Evolutionary conservation across 1,140 invertebrate genomes (phyloP), one percentile per base, ranked within the genome.

Genomic region (Temnothorax longispinosus): DNA sequence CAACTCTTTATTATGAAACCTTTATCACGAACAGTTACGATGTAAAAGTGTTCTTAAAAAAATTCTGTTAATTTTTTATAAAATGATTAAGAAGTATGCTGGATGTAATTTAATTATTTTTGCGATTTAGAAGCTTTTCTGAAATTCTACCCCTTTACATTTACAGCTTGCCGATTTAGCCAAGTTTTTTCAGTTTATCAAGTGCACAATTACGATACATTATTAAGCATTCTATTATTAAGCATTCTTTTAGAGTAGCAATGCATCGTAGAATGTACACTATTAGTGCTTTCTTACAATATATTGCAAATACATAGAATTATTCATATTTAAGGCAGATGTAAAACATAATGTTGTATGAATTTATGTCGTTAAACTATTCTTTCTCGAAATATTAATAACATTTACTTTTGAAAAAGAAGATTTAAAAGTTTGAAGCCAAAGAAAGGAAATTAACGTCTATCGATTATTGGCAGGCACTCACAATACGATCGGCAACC

Each of bases 401-500:
- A 54, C 32, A 38, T 60, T 60, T 44, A 10, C 1, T 77, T 77
- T 44, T 41, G 7, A 58, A 58, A 52, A 64, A 18, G 7, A 41
- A 64, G 7, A 69, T 41, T 38, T 50, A 0, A 21, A 52, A n/a
- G 11, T 27, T 38, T n/a, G 10, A 21, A 44, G 13, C 11, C 0
- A 56, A 35, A 75, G 2, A 0, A 44, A 21, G 10, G 11, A 15
- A 74, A 27, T 47, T 60, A 62, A 58, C 2, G 15, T 6, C 11
- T 71, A 11, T 60, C 3, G 11, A 62, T 72, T 64, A 41, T 85
- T 27, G n/a, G 58, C 89, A 96, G 96, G 75, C 91, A 96, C 78
- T 95, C 96, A 21, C 95, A 96, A 86, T 96, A 96, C 89, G 95
- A 96, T 74, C 93, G 96, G 5, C 95, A 95, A 75, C 96, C 96